phyloP scores from a whole-genome alignment of 2,113 vertebrate species.

The Leptobrachium ailaonicum region DNA sequence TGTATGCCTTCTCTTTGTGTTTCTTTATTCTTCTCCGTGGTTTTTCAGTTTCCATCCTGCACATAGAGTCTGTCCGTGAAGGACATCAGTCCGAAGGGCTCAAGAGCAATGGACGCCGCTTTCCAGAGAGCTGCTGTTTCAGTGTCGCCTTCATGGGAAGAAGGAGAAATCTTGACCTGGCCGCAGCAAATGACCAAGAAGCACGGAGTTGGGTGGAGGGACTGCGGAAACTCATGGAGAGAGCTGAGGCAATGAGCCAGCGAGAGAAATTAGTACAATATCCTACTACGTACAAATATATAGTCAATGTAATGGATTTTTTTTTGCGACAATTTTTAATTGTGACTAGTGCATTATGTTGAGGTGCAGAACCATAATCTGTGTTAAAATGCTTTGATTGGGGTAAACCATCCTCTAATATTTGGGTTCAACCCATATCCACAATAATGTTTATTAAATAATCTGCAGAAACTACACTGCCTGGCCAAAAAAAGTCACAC shows the following conservation, averaged over 20 bases:
- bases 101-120: conserved; percentile 66
- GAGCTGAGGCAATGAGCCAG: conserved; percentile 86
- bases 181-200: conserved; percentile 73
- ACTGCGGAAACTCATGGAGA: conserved; percentile 77
- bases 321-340: too few species aligned
- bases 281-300: conserved; percentile 67
- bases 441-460: too few species aligned
- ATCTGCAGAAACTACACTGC: too few species aligned
- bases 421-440: too few species aligned
- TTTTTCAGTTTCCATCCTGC: conserved; percentile 79
- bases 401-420: too few species aligned
- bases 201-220: conserved; percentile 86
- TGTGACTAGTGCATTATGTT: too few species aligned
- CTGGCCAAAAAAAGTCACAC: too few species aligned
- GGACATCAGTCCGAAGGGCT: conserved; percentile 89
- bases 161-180: conserved; percentile 87
- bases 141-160: conserved; percentile 83
- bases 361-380: too few species aligned
- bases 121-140: conserved; percentile 80
- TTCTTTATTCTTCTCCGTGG: neutral
- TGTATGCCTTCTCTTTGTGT: conserved; percentile 1
- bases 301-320: too few species aligned
- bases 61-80: conserved; percentile 83
- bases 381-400: too few species aligned
- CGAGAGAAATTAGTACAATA: conserved; percentile 93